Percentiles rank a stretch among this genome's conserved stretches.
Evolutionary conservation across 2,888 invertebrate species (phyloP).

Genomic region (Sialis lutaria): DNA sequence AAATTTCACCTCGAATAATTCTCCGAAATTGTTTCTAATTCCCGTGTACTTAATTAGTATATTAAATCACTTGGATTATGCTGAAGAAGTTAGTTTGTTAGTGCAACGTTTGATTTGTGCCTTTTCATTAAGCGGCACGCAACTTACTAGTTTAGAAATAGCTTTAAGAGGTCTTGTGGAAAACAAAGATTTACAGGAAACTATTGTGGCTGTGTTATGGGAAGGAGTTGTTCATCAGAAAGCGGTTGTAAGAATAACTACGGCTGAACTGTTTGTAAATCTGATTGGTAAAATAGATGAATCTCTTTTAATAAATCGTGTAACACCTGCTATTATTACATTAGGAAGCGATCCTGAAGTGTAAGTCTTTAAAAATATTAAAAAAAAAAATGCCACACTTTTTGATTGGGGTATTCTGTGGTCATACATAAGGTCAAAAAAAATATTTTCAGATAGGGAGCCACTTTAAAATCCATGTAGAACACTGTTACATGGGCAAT

Average conservation of each 20-base stretch:
- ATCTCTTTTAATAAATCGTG: conserved; percentile 33
- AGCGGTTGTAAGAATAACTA: conserved; percentile 37
- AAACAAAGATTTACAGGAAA: conserved; percentile 27
- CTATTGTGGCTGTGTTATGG: conserved; percentile 41
- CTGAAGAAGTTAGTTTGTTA: conserved; percentile 31
- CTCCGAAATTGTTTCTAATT: conserved; percentile 35
- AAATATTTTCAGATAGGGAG: too few species aligned
- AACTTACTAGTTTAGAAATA: conserved; percentile 24
- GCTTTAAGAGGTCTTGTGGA: conserved; percentile 22
- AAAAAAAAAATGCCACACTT: neutral
- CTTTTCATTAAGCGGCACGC: conserved; percentile 32
- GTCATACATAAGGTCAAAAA: too few species aligned
- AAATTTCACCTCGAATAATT: conserved; percentile 30
- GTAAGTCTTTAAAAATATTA: conserved; percentile 24
- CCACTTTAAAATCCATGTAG: too few species aligned
- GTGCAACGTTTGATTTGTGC: conserved; percentile 38
- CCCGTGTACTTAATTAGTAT: conserved; percentile 42
- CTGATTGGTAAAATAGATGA: conserved; percentile 35
- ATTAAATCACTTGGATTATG: conserved; percentile 31
- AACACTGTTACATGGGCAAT: too few species aligned
- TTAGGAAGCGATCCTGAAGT: conserved; percentile 48
- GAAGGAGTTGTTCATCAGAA: conserved; percentile 48
- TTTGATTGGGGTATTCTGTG: too few species aligned
- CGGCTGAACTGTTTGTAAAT: conserved; percentile 38
- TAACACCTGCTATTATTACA: conserved; percentile 52